Percentiles rank a stretch among this genome's conserved stretches.
Conservation (phyloP, 1,140 invertebrate genomes). For the Drosophila takahashii region DNA sequence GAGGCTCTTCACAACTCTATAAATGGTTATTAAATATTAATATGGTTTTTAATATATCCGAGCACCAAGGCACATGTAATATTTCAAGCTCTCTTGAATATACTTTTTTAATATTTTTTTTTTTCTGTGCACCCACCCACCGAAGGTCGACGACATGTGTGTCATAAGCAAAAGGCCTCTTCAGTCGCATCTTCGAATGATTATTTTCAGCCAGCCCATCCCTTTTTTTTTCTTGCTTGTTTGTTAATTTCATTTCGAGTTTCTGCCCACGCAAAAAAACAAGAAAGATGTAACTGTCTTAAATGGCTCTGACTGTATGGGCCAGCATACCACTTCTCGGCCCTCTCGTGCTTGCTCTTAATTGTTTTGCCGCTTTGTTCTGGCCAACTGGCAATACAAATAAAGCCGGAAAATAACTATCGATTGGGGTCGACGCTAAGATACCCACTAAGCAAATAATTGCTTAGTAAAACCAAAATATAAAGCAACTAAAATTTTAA, state of each 20-base stretch:
- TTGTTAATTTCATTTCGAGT: not conserved
- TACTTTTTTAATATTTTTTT: not conserved
- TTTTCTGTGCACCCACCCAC: conserved; percentile 3
- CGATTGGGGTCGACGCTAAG: not conserved
- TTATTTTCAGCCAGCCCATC: conserved; percentile 20
- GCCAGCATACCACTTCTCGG: conserved; percentile 3
- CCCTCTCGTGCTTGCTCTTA: conserved; percentile 8
- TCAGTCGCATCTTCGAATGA: conserved; percentile 20
- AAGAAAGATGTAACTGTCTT: conserved; percentile 31
- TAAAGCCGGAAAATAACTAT: not conserved
- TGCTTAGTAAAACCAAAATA: not conserved
- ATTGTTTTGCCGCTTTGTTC: conserved; percentile 25
- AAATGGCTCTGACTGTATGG: conserved; percentile 20
- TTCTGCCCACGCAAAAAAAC: conserved; percentile 22
- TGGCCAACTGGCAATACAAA: conserved; percentile 12
- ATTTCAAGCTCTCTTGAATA: not conserved
- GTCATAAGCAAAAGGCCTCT: conserved; percentile 17
- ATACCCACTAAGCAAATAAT: not conserved
- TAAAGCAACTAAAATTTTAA: not conserved
- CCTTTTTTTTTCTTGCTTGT: conserved; percentile 10
- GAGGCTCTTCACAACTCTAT: not conserved
- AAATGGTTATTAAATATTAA: not conserved
- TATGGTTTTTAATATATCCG: too few relatives aligned
- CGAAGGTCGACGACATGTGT: conserved; percentile 32
- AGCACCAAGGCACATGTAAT: not conserved